Evolutionary conservation across 2,797 vertebrate species (phyloP), one percentile per base, ranked within the genome.

Genomic region (Acropternis orthonyx): DNA sequence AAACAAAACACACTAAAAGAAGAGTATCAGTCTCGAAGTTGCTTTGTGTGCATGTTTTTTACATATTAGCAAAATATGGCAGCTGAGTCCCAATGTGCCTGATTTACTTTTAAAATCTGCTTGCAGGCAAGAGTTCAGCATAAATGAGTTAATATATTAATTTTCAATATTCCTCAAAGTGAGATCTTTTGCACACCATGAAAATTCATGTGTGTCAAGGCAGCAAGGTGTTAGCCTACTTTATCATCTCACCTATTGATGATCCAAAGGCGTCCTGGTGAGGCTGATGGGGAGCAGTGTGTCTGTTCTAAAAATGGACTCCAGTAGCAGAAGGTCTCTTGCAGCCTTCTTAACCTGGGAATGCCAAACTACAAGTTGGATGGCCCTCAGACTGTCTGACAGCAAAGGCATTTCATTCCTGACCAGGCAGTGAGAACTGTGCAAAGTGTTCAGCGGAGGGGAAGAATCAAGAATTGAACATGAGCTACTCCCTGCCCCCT

Each of bases 291-390:
- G 76, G 74, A 95, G 48, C 92, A 86, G 93, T 79, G 66, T 55
- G 36, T 66, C 59, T 91, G 75, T 93, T 95, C 96, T 97, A 95
- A 97, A 97, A 89, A 89, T 81, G 72, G 54, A 79, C 62, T 91
- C 61, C 74, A 94, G 69, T 37, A 92, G 79, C 58, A 89, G 66
- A 77, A 83, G 34, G 37, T 54, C n/a, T 88, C 69, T 66, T 67
- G 54, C 61, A 81, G 79, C 12, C 67, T 83, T 62, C 52, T 93
- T 67, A 73, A 74, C 49, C 71, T 92, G 74, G 37, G 71, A 89
- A 88, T 84, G 71, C 67, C 85, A 78, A 44, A 28, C 49, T 63
- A 16, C 0, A 2, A 73, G 46, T 37, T 81, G 83, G 49, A 63
- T 73, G 48, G 27, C 52, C 74, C 72, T 89, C 61, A 69, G n/a